Evolutionary conservation across 2,113 vertebrate species (phyloP).

Genomic region (Nothocercus julius): DNA sequence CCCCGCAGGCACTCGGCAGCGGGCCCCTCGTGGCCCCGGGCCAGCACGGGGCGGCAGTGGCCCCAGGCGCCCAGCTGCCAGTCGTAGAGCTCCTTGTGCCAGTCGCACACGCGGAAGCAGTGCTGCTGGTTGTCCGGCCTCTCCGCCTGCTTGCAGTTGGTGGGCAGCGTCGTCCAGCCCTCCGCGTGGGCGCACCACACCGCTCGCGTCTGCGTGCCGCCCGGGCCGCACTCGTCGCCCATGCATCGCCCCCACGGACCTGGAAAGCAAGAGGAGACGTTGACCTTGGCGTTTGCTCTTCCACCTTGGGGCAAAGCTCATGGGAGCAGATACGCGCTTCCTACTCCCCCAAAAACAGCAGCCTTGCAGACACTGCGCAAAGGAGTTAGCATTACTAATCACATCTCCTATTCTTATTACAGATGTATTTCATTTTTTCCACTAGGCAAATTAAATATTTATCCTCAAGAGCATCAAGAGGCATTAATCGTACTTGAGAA

Average conservation of each 20-base stretch:
- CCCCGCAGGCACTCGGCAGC: constrained; percentile 81
- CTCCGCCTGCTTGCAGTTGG: constrained; percentile 88
- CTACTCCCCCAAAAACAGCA: not conserved
- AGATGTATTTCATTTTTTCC: constrained; percentile 7
- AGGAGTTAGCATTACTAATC: not conserved
- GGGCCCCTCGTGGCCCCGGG: constrained; percentile 78
- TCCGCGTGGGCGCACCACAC: constrained; percentile 97
- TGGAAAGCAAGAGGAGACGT: constrained; percentile 67
- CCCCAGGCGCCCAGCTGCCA: constrained; percentile 92
- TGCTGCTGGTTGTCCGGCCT: constrained; percentile 92
- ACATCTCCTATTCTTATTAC: not conserved
- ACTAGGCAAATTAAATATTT: not conserved
- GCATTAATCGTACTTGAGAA: not conserved
- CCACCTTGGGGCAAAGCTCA: not conserved
- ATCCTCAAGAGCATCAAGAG: not conserved
- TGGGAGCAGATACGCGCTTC: not conserved
- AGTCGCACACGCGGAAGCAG: constrained; percentile 95
- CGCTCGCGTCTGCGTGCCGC: constrained; percentile 92
- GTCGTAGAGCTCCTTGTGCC: constrained; percentile 95
- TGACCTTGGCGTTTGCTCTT: not conserved
- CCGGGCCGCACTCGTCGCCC: constrained; percentile 95
- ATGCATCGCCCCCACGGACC: constrained; percentile 97
- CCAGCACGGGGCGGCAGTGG: constrained; percentile 85
- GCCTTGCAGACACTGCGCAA: not conserved
- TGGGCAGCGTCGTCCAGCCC: constrained; percentile 94